These are phyloP conservation scores for Eurypyga helias DNA, from an alignment of 2,113 vertebrate genomes.

Conservation along the genomic window DNA sequence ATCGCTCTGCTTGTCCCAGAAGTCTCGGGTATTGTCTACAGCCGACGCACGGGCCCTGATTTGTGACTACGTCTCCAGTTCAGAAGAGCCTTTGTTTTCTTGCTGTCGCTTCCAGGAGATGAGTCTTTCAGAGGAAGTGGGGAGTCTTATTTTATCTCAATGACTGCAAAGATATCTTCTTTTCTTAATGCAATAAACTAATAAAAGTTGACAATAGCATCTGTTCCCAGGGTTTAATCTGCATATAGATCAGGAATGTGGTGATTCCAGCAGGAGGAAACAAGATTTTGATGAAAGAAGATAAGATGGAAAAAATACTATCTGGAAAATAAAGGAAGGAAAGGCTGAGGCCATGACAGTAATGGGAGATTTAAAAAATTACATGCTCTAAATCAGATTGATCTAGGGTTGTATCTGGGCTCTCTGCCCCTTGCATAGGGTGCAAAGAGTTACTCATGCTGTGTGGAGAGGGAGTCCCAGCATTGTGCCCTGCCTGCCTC, in stretches of 20 bases:
- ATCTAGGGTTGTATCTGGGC: background rate
- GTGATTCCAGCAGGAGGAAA: slow-evolving; percentile 61
- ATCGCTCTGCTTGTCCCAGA: background rate
- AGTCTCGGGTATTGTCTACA: background rate
- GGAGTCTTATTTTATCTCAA: background rate
- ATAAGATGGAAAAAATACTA: slow-evolving; percentile 27
- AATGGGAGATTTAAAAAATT: background rate
- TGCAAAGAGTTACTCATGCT: background rate
- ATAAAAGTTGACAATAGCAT: slow-evolving; percentile 57
- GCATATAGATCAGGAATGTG: slow-evolving; percentile 43
- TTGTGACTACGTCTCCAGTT: background rate
- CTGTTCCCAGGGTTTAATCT: slow-evolving; percentile 58
- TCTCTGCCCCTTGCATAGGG: background rate
- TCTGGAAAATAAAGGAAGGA: slow-evolving; percentile 12
- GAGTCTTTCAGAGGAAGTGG: background rate
- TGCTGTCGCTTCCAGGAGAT: background rate
- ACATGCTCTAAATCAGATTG: background rate
- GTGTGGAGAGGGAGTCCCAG: background rate
- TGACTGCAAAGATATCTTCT: background rate
- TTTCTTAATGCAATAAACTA: slow-evolving; percentile 32
- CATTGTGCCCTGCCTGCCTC: accelerated
- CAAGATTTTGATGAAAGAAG: slow-evolving; percentile 51
- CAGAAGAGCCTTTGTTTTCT: background rate
- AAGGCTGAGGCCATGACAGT: slow-evolving; percentile 18
- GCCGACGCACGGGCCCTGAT: accelerated